phyloP scores from a whole-genome alignment of 2,113 vertebrate species.

The Forbesichthys agassizii region DNA sequence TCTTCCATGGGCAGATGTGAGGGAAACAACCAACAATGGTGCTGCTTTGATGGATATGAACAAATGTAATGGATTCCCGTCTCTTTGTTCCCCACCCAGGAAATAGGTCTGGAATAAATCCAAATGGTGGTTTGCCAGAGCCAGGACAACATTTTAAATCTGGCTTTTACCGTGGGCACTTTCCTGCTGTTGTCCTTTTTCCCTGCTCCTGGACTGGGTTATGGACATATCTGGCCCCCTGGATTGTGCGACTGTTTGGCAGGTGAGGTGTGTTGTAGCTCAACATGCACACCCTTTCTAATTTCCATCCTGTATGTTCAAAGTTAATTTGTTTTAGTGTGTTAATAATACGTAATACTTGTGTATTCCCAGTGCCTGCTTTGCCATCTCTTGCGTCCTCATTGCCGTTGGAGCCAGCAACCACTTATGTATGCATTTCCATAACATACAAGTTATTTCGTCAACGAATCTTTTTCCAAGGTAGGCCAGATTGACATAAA shows the following conservation, averaged over 20 bases:
- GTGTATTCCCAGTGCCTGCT: slow-evolving; percentile 75
- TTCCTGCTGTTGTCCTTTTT: slow-evolving; percentile 97
- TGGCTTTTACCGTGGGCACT: slow-evolving; percentile 96
- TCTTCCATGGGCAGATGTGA: too few species aligned
- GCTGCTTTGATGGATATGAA: too few species aligned
- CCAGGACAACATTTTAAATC: slow-evolving; percentile 95
- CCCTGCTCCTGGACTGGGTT: slow-evolving; percentile 93
- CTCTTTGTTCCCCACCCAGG: slow-evolving; percentile 29
- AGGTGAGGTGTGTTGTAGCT: slow-evolving; percentile 78
- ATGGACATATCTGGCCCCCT: slow-evolving; percentile 97
- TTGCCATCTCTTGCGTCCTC: slow-evolving; percentile 88
- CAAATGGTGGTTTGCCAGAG: slow-evolving; percentile 91
- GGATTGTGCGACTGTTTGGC: slow-evolving; percentile 92
- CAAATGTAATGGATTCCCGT: too few species aligned
- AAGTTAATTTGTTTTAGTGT: background rate
- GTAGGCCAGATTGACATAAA: too few species aligned
- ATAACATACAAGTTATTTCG: background rate
- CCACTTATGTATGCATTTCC: slow-evolving; percentile 81
- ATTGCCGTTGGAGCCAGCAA: slow-evolving; percentile 93
- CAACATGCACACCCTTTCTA: too few species aligned
- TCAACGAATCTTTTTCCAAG: too few species aligned
- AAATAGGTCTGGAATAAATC: slow-evolving; percentile 62
- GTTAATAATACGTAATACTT: background rate
- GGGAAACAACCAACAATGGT: background rate
- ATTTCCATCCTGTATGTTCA: too few species aligned